Evolutionary conservation across 2,888 invertebrate genomes (phyloP), one percentile per base, ranked within the genome.

Genomic region (Pelosia muscerda): DNA sequence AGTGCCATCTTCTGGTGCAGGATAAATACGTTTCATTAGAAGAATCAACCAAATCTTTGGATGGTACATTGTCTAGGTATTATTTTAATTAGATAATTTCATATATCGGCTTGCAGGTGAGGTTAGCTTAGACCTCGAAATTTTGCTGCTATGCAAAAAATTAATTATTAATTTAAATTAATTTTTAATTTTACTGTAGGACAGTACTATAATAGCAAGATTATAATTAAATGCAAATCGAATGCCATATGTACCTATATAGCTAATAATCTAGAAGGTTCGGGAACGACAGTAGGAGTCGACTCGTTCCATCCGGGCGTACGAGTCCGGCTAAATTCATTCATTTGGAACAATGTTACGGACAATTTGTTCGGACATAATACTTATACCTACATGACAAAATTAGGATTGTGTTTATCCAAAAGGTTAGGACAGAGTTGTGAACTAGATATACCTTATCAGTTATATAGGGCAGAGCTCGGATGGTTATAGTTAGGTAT

Each of bases 301-400:
- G 38, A 15, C 15, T 38, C 15, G 2, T 15, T 38, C 3, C 38
- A 38, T 38, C 15, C 38, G 10, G 3, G 38, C 15, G 49, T 49
- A 6, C 19, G 49, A 0, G 2, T 26, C 28, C 57, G 28, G 9
- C 28, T 9, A 28, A 19, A 57, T 57, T 38, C 22, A 15, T 38
- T 23, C 34, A 23, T 15, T 59, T 59, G 59, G 38, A 34, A 34
- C 22, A 59, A 38, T 59, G 38, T 59, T 23, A 59, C 34, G 38
- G 59, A 15, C 38, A 59, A 59, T 59, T 59, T 15, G 38, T 59
- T 38, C 38, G 22, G n/a, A 59, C 23, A 38, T 15, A 49, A 19
- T 42, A 6, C n/a, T n/a, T 42, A 15, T 38, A 28, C 4, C 3
- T 38, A 28, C 4, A 19, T 31, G 15, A 22, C 59, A 59, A 59